Conservation (phyloP, 2,113 vertebrate genomes). For the Fulica atra region DNA sequence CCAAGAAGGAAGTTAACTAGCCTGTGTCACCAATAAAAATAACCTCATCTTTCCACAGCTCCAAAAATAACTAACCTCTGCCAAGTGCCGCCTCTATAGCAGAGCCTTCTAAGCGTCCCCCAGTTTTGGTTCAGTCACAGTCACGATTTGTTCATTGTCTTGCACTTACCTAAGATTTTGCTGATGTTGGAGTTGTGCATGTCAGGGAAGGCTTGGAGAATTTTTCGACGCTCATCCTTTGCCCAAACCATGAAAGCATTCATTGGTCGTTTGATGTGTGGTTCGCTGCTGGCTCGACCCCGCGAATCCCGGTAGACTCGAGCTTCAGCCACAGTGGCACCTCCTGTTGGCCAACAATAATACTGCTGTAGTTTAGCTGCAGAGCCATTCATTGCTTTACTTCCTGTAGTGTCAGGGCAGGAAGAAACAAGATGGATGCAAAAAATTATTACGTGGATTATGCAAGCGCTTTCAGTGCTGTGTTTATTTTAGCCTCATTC, state of each 20-base stretch:
- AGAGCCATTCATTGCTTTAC: slow-evolving; percentile 91
- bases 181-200: slow-evolving; percentile 99
- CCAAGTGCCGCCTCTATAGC: neutral
- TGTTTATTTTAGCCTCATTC: neutral
- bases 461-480: neutral
- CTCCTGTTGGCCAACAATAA: slow-evolving; percentile 99
- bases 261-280: slow-evolving; percentile 99
- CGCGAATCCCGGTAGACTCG: slow-evolving; percentile 95
- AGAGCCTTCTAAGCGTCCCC: neutral
- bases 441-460: slow-evolving; percentile 77
- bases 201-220: slow-evolving; percentile 98
- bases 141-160: neutral
- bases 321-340: slow-evolving; percentile 93
- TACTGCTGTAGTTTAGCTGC: slow-evolving; percentile 92
- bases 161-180: slow-evolving; percentile 95
- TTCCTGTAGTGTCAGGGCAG: slow-evolving; percentile 85
- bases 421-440: slow-evolving; percentile 83
- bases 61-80: neutral
- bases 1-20: neutral
- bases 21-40: neutral
- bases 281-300: slow-evolving; percentile 94
- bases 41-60: neutral
- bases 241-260: slow-evolving; percentile 99
- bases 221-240: slow-evolving; percentile 97
- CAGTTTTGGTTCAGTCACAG: neutral